Evolutionary conservation across 2,797 vertebrate genomes (phyloP).

Genomic region (Gallinago solitaria): DNA sequence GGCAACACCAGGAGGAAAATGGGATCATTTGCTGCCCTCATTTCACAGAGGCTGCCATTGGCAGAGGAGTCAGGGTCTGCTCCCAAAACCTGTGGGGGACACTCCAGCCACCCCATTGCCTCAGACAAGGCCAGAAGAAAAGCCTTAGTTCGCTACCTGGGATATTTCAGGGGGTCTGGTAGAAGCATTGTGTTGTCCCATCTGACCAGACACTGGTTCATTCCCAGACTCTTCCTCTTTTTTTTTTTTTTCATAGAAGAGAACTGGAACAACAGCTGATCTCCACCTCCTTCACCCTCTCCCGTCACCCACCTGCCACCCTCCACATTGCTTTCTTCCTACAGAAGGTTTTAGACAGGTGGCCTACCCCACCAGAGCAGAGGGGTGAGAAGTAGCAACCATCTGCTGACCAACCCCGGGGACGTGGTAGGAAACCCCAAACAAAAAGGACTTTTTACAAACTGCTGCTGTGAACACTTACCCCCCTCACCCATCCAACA

Average conservation of each 20-base stretch:
- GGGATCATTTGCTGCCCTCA: background rate
- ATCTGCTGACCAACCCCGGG: background rate
- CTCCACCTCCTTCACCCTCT: background rate
- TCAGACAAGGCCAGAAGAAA: background rate
- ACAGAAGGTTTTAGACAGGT: background rate
- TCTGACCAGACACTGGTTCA: background rate
- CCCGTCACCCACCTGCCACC: background rate
- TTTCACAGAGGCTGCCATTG: background rate
- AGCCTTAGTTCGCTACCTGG: background rate
- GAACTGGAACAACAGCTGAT: background rate
- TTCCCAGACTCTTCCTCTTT: background rate
- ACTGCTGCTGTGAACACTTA: background rate
- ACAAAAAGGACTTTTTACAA: background rate
- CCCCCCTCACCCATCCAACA: fast-evolving
- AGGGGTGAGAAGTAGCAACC: background rate
- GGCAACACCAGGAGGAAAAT: background rate
- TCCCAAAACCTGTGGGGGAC: background rate
- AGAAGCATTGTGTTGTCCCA: fast-evolving
- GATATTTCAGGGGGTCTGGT: background rate
- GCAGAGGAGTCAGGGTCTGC: background rate
- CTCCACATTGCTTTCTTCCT: background rate
- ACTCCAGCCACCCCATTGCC: fast-evolving
- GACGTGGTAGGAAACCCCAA: background rate
- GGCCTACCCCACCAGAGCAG: background rate
- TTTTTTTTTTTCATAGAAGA: background rate